phyloP scores from a whole-genome alignment of 2,888 invertebrate genomes.

The Heliconius erato region DNA sequence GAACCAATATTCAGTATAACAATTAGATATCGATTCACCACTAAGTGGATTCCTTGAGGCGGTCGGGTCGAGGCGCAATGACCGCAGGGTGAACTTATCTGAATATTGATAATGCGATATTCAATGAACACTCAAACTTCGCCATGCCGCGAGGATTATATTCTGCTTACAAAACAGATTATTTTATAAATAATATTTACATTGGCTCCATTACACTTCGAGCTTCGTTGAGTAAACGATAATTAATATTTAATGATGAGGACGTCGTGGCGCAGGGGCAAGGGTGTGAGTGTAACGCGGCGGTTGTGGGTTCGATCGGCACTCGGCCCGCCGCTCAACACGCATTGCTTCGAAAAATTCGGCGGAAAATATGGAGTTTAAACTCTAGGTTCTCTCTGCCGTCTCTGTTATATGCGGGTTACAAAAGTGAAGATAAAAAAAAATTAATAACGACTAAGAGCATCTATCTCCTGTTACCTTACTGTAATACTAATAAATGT shows the following conservation, averaged over 20 bases:
- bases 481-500: too few relatives aligned
- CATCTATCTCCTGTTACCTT: not conserved
- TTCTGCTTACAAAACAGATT: conserved; percentile 63
- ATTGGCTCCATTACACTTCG: conserved; percentile 35
- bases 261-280: not conserved
- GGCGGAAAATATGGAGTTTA: too few relatives aligned
- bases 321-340: not conserved
- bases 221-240: conserved; percentile 3
- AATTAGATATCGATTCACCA: conserved; percentile 65
- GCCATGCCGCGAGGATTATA: conserved; percentile 74
- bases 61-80: conserved; percentile 62
- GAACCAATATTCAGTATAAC: conserved; percentile 53
- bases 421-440: too few relatives aligned
- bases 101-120: conserved; percentile 76
- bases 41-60: conserved; percentile 70
- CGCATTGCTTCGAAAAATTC: not conserved
- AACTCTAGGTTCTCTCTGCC: too few relatives aligned
- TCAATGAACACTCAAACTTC: conserved; percentile 69
- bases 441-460: not conserved
- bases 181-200: conserved; percentile 53
- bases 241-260: not conserved
- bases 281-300: not conserved
- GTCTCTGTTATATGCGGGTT: too few relatives aligned
- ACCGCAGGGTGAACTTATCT: conserved; percentile 62
- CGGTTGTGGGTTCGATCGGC: not conserved